These are phyloP conservation scores for Chrysolina haemoptera DNA, from an alignment of 2,888 invertebrate species.

Conservation along the genomic window DNA sequence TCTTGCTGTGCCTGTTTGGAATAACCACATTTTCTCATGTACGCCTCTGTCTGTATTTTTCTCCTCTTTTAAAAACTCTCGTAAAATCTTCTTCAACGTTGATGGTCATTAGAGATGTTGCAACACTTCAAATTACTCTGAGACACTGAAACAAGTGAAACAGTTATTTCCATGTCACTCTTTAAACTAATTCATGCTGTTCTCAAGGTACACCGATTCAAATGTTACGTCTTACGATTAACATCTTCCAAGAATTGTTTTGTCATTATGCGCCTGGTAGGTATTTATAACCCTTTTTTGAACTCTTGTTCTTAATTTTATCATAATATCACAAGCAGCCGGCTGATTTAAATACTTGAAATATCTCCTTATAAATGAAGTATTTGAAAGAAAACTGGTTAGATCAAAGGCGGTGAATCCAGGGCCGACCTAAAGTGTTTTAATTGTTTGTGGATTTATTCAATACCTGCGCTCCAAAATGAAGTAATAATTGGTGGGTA, in stretches of 20 bases:
- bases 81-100: no score
- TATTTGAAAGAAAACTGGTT: slow-evolving; percentile 56
- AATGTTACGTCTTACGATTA: slow-evolving; percentile 36
- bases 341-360: slow-evolving; percentile 54
- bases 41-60: no score
- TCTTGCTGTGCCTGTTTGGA: no score
- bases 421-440: slow-evolving; percentile 40
- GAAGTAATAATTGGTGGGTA: slow-evolving; percentile 34
- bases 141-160: not conserved
- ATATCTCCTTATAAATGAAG: slow-evolving; percentile 54
- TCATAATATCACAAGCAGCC: slow-evolving; percentile 50
- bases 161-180: not conserved
- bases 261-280: slow-evolving; percentile 28
- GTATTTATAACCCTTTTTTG: slow-evolving; percentile 40
- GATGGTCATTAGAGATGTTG: not conserved
- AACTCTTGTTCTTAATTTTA: slow-evolving; percentile 50
- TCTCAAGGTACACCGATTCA: slow-evolving; percentile 6
- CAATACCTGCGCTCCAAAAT: slow-evolving; percentile 35
- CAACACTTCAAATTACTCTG: not conserved
- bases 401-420: slow-evolving; percentile 55
- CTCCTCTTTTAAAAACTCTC: no score
- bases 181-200: slow-evolving; percentile 3
- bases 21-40: no score
- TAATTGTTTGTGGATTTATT: slow-evolving; percentile 38
- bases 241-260: slow-evolving; percentile 33